Percentiles rank a stretch among this genome's conserved stretches.
phyloP scores from a whole-genome alignment of 2,113 vertebrate genomes.

The Pantherophis guttatus region DNA sequence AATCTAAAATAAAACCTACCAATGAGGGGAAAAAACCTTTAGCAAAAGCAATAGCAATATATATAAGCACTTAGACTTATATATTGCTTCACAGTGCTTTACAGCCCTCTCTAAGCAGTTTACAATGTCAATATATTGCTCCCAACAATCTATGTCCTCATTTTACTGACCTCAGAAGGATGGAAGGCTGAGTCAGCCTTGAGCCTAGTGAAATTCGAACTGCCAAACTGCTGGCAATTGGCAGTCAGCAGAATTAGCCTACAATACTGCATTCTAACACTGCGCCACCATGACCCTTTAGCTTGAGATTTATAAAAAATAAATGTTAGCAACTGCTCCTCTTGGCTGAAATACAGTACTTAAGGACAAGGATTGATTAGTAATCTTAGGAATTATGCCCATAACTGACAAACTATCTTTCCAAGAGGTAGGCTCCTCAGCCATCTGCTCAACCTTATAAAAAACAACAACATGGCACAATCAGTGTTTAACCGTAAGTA shows the following conservation, averaged over 20 bases:
- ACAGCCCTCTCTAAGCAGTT: background rate
- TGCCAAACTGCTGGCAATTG: background rate
- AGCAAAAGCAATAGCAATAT: background rate
- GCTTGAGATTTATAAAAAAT: slow-evolving; percentile 26
- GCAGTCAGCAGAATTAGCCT: background rate
- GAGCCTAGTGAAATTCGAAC: background rate
- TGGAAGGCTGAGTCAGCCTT: background rate
- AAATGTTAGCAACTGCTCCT: slow-evolving; percentile 29
- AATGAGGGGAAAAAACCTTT: background rate
- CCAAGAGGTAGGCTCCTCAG: slow-evolving; percentile 21
- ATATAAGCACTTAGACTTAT: background rate
- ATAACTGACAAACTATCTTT: slow-evolving; percentile 27
- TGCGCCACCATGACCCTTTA: background rate
- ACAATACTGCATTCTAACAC: background rate
- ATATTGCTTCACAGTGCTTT: background rate
- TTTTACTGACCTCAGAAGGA: background rate
- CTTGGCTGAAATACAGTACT: slow-evolving; percentile 29
- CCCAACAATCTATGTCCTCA: background rate
- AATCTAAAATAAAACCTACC: slow-evolving; percentile 22
- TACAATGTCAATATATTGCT: background rate
- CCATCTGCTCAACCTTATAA: slow-evolving; percentile 27
- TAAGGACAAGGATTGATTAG: slow-evolving; percentile 5
- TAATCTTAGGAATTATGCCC: slow-evolving; percentile 26
- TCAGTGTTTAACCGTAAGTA: slow-evolving; percentile 22
- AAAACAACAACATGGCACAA: background rate